phyloP scores from a whole-genome alignment of 2,113 vertebrate species.

The Laticauda laticaudata region DNA sequence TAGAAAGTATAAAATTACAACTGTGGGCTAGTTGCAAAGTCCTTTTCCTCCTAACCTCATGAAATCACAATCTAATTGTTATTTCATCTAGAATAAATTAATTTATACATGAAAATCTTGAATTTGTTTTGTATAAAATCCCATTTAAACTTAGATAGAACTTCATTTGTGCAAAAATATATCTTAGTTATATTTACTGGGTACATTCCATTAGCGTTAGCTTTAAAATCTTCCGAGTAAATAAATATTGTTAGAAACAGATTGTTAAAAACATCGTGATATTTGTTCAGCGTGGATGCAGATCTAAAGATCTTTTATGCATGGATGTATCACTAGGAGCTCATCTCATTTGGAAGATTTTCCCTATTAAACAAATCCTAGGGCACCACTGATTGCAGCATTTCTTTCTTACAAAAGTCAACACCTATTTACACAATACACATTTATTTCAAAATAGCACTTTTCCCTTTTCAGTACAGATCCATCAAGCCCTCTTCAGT shows the following conservation, averaged over 20 bases:
- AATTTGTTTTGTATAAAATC: neutral
- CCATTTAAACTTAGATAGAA: neutral
- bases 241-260: neutral
- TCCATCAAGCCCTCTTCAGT: neutral
- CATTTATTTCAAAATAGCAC: neutral
- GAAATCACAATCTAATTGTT: neutral
- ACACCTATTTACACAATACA: neutral
- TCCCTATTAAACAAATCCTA: neutral
- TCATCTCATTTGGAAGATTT: neutral
- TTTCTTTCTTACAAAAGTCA: neutral
- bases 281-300: neutral
- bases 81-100: neutral
- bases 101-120: neutral
- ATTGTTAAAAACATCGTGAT: neutral
- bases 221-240: neutral
- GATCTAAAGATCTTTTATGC: neutral
- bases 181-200: neutral
- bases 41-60: neutral
- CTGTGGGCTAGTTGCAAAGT: accelerated
- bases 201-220: too few relatives aligned
- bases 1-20: neutral
- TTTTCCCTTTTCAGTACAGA: neutral
- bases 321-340: neutral
- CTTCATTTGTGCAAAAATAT: neutral
- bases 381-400: neutral